Conservation (phyloP, 2,113 vertebrate genomes). For the Nansenia antarctica region DNA sequence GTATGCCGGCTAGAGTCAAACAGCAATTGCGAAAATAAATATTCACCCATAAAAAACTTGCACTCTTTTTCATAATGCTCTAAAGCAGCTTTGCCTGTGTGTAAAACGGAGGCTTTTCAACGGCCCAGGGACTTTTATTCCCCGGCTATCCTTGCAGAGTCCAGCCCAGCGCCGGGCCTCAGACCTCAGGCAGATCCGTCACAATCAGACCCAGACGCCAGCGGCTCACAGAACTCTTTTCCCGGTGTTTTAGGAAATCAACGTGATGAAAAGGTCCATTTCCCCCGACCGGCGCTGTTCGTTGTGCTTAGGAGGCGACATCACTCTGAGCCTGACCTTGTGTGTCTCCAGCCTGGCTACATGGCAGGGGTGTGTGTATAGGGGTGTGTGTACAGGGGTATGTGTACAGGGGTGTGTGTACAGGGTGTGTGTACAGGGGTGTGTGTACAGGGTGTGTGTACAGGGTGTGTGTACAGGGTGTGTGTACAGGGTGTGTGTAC, state of each 20-base stretch:
- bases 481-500: too few species aligned
- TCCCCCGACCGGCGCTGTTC: conserved; percentile 62
- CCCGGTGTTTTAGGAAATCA: conserved; percentile 75
- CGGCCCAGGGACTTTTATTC: background rate
- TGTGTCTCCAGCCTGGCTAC: conserved; percentile 57
- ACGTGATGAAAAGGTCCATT: conserved; percentile 78
- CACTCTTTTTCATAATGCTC: too few species aligned
- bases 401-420: too few species aligned
- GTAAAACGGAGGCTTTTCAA: too few species aligned
- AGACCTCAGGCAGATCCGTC: conserved; percentile 66
- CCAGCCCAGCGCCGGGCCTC: conserved; percentile 51
- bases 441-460: too few species aligned
- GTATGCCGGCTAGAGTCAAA: too few species aligned
- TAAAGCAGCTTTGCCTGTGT: too few species aligned
- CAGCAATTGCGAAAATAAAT: too few species aligned
- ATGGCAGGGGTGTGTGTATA: conserved; percentile 57
- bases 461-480: too few species aligned
- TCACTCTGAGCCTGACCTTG: conserved; percentile 75
- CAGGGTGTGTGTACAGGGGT: too few species aligned
- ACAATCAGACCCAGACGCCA: conserved; percentile 75
- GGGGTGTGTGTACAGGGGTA: too few species aligned
- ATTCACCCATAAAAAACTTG: too few species aligned
- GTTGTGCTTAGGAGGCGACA: conserved; percentile 64
- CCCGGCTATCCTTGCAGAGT: conserved; percentile 27
- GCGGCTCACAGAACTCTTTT: conserved; percentile 73